Evolutionary conservation across 1,140 invertebrate species (phyloP).

Genomic region (Bombus terrestris): DNA sequence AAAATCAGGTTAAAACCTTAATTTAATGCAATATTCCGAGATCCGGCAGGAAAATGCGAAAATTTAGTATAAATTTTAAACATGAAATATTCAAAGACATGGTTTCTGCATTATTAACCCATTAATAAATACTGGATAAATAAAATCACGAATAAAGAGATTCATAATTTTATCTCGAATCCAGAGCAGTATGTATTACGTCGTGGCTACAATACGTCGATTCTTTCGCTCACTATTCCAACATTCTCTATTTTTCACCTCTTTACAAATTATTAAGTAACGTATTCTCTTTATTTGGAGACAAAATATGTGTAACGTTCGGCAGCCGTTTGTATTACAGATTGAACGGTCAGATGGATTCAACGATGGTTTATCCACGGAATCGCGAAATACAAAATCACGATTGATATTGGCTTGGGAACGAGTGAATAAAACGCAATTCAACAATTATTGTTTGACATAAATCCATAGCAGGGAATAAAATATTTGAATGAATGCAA

Average conservation of each 20-base stretch:
- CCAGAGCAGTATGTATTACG: neutral
- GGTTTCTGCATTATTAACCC: neutral
- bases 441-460: constrained; percentile 1
- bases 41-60: neutral
- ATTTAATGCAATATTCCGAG: neutral
- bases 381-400: neutral
- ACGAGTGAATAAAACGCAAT: neutral
- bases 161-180: neutral
- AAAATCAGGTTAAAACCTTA: neutral
- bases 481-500: constrained; percentile 7
- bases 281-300: no score
- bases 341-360: neutral
- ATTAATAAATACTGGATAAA: neutral
- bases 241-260: neutral
- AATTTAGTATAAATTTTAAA: neutral
- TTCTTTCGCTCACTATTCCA: neutral
- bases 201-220: neutral
- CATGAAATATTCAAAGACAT: neutral
- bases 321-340: neutral
- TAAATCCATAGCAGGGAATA: neutral
- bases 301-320: neutral
- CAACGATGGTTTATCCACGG: neutral
- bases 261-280: constrained; percentile 2
- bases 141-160: neutral
- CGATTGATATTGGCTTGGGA: neutral